Percentiles rank a stretch among this genome's conserved stretches.
These are phyloP conservation scores for Protobothrops mucrosquamatus DNA, from an alignment of 2,113 vertebrate genomes.

Conservation along the genomic window DNA sequence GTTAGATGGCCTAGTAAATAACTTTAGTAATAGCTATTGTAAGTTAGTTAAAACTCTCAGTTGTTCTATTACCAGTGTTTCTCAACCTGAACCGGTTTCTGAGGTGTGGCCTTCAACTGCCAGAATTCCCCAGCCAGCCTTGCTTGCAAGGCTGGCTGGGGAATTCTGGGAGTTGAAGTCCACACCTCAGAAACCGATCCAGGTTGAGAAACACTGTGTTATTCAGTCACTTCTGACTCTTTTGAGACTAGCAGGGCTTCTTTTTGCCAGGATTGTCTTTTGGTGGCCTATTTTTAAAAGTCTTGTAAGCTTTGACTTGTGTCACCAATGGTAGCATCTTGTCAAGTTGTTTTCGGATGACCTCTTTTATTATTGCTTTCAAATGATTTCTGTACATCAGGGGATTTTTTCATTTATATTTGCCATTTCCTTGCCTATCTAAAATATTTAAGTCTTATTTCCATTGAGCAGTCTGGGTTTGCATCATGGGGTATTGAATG, in stretches of 20 bases:
- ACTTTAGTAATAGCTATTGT: background rate
- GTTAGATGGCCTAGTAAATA: too few species aligned
- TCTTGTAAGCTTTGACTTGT: background rate
- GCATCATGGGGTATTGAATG: background rate
- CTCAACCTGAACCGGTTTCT: too few species aligned
- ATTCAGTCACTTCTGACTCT: background rate
- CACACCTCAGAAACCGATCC: too few species aligned
- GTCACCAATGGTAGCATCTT: background rate
- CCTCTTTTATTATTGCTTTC: background rate
- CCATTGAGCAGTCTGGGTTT: background rate
- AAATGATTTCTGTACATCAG: background rate
- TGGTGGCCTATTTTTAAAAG: background rate
- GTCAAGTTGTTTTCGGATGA: background rate
- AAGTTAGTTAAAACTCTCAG: background rate
- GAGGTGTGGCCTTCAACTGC: too few species aligned
- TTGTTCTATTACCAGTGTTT: too few species aligned
- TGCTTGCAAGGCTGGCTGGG: too few species aligned
- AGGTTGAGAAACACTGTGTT: background rate
- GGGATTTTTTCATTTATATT: background rate
- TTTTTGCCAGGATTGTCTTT: background rate
- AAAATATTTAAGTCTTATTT: background rate
- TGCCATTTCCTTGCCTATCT: background rate
- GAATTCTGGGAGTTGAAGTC: too few species aligned
- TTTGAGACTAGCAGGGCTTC: background rate
- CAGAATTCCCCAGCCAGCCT: too few species aligned